phyloP scores from a whole-genome alignment of 2,888 invertebrate species.

The Noctuana brunneofusca region DNA sequence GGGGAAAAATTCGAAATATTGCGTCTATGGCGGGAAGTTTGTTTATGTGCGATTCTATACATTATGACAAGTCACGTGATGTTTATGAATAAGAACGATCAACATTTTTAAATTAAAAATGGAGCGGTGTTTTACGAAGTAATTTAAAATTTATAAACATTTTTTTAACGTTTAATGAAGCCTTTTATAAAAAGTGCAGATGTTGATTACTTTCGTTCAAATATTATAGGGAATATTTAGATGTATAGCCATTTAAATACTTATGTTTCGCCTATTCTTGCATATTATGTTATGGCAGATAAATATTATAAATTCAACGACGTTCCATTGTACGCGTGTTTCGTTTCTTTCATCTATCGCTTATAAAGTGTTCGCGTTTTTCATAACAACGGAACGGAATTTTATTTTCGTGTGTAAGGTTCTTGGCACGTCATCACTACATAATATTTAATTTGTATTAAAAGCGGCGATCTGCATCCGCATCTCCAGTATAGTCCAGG shows the following conservation, averaged over 20 bases:
- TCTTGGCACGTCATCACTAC: not conserved
- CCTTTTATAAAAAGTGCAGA: no score
- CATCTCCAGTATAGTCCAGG: no score
- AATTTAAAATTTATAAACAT: not conserved
- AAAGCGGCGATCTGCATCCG: not conserved
- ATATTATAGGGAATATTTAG: not conserved
- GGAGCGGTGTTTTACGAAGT: not conserved
- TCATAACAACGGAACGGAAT: slow-evolving; percentile 22
- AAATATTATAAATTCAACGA: not conserved
- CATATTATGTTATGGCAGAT: not conserved
- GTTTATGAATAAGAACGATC: not conserved
- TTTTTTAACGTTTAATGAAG: no score
- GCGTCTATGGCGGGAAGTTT: not conserved
- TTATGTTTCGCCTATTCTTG: not conserved
- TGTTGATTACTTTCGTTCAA: no score
- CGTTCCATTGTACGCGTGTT: slow-evolving; percentile 22
- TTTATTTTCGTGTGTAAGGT: slow-evolving; percentile 23
- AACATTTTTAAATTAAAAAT: not conserved
- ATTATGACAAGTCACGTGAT: slow-evolving; percentile 2
- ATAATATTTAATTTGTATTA: not conserved
- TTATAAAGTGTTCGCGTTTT: slow-evolving; percentile 32
- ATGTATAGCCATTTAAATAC: not conserved
- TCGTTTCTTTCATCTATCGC: slow-evolving; percentile 28
- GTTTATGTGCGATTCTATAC: not conserved
- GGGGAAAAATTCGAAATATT: slow-evolving; percentile 14